Evolutionary conservation across 2,113 vertebrate genomes (phyloP).

Genomic region (Microcebus tavaratra): DNA sequence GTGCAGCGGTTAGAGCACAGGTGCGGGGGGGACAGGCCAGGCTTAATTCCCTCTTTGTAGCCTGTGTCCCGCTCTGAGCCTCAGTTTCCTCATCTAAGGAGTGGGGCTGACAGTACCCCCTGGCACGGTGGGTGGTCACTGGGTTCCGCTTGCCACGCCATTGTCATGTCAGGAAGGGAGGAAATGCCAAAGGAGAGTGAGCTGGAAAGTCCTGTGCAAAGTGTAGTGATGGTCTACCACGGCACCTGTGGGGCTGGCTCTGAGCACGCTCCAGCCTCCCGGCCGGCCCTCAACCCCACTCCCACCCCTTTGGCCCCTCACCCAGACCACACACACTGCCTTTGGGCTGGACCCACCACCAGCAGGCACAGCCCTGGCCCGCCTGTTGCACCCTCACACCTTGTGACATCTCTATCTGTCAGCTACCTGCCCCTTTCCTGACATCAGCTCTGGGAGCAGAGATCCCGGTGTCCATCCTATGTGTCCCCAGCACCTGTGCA

Average conservation of each 20-base stretch:
- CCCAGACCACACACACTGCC: not conserved
- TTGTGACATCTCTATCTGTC: not conserved
- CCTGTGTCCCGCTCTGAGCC: not conserved
- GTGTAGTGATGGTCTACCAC: fast-evolving
- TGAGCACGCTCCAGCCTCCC: fast-evolving
- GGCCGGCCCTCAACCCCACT: not conserved
- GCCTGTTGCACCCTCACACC: fast-evolving
- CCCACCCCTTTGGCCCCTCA: not conserved
- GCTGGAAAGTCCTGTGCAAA: too few relatives aligned
- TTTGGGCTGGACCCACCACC: too few relatives aligned
- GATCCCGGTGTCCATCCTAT: not conserved
- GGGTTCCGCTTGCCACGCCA: fast-evolving
- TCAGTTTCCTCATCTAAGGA: not conserved
- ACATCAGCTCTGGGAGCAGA: not conserved
- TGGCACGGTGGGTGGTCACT: fast-evolving
- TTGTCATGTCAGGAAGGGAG: fast-evolving
- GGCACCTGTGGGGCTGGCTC: fast-evolving
- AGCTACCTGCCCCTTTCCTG: not conserved
- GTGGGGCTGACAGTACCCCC: not conserved
- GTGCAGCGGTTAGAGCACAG: not conserved
- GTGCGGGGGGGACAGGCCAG: not conserved
- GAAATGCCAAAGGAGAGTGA: not conserved
- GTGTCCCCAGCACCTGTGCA: not conserved
- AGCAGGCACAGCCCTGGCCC: not conserved
- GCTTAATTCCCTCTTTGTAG: not conserved